Evolutionary conservation across 2,797 vertebrate species (phyloP).

Genomic region (Gobionotothen gibberifrons): DNA sequence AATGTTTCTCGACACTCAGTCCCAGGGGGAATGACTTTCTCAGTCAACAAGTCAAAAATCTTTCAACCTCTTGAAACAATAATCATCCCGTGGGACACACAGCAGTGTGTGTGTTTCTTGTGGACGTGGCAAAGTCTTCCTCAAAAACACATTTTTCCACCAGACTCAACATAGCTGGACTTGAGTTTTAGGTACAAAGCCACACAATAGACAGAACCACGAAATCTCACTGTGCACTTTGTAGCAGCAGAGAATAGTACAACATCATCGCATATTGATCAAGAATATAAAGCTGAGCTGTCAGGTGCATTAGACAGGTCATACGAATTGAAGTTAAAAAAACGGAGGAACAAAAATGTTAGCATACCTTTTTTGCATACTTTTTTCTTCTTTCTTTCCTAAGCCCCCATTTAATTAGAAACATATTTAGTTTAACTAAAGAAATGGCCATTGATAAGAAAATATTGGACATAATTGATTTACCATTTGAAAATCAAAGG

Average conservation of each 20-base stretch:
- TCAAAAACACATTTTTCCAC: constrained; percentile 39
- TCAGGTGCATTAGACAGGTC: constrained; percentile 26
- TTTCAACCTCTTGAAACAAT: constrained; percentile 58
- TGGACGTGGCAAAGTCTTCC: constrained; percentile 1
- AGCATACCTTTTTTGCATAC: neutral
- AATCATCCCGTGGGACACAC: constrained; percentile 53
- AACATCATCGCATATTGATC: constrained; percentile 24
- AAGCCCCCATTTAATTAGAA: constrained; percentile 14
- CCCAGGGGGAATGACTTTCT: constrained; percentile 51
- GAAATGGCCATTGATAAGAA: constrained; percentile 5
- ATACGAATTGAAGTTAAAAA: constrained; percentile 28
- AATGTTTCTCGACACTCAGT: constrained; percentile 56
- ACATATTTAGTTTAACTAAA: neutral
- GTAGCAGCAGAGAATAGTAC: neutral
- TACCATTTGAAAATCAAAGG: constrained; percentile 14
- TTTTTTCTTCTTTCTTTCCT: neutral
- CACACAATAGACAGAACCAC: constrained; percentile 10
- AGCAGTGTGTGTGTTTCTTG: constrained; percentile 20
- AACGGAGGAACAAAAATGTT: constrained; percentile 33
- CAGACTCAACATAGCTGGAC: constrained; percentile 15
- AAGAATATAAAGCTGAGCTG: constrained; percentile 38
- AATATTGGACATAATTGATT: constrained; percentile 5
- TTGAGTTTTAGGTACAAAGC: constrained; percentile 24
- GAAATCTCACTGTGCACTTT: constrained; percentile 10
- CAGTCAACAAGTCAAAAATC: constrained; percentile 57